phyloP scores from a whole-genome alignment of 1,140 invertebrate species.

The Drosophila virilis region DNA sequence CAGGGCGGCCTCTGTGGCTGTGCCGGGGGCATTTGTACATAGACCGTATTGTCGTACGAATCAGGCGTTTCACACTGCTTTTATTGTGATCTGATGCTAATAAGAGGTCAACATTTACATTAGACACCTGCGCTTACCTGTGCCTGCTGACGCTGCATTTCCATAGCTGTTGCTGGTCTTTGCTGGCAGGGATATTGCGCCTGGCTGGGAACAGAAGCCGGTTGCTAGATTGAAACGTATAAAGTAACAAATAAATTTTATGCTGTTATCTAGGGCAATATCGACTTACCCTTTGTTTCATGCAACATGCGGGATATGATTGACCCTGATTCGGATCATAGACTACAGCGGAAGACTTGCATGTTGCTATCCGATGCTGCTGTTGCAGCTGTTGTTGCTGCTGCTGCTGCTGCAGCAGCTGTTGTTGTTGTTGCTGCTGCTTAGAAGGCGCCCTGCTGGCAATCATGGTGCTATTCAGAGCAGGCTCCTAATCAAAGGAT shows the following conservation, averaged over 20 bases:
- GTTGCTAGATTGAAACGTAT: not conserved
- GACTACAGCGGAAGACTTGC: too few species aligned
- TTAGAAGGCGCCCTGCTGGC: not conserved
- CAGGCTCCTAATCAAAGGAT: constrained; percentile 9
- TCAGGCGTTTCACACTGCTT: constrained; percentile 13
- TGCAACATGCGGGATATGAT: not conserved
- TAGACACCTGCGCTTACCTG: constrained; percentile 14
- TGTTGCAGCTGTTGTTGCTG: not conserved
- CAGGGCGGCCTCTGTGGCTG: not conserved
- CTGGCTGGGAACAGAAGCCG: not conserved
- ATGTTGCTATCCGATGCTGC: not conserved
- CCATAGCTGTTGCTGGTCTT: not conserved
- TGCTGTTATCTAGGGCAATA: not conserved
- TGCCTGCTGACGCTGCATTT: not conserved
- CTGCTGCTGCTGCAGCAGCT: not conserved
- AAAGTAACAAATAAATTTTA: not conserved
- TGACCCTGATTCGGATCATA: constrained; percentile 1
- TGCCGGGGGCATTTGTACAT: constrained; percentile 9
- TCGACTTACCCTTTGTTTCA: constrained; percentile 17
- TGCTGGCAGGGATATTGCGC: too few species aligned
- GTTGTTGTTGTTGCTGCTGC: not conserved
- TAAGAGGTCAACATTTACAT: not conserved
- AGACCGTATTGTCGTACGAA: constrained; percentile 22
- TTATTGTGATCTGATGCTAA: too few species aligned
- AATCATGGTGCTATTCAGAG: constrained; percentile 9